phyloP scores from a whole-genome alignment of 2,888 invertebrate genomes.

The Hirtodrosophila cameraria region DNA sequence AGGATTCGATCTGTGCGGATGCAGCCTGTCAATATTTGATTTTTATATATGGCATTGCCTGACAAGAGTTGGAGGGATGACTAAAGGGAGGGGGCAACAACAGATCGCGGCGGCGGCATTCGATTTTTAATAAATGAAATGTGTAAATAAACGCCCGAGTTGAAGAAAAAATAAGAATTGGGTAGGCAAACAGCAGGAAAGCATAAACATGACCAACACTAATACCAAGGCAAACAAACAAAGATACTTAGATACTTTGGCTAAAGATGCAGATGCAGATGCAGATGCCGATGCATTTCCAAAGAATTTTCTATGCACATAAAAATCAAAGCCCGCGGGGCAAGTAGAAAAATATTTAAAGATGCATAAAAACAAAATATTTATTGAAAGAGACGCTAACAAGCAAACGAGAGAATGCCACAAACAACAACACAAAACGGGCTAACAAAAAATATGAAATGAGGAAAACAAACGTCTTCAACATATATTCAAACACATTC shows the following conservation, averaged over 20 bases:
- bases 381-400: conserved; percentile 73
- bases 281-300: conserved; percentile 69
- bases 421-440: conserved; percentile 6
- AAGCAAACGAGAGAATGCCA: conserved; percentile 29
- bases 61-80: conserved; percentile 5
- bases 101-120: conserved; percentile 23
- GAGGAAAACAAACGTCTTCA: conserved; percentile 54
- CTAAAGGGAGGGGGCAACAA: not conserved
- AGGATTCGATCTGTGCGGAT: conserved; percentile 55
- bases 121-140: conserved; percentile 76
- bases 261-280: conserved; percentile 34
- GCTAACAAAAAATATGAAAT: conserved; percentile 47
- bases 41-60: conserved; percentile 62
- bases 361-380: conserved; percentile 81
- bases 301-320: conserved; percentile 77
- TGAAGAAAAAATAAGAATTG: conserved; percentile 58
- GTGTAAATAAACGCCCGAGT: conserved; percentile 67
- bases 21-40: conserved; percentile 73
- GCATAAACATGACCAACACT: conserved; percentile 73
- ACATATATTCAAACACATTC: too few species aligned
- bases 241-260: conserved; percentile 2
- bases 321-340: conserved; percentile 66
- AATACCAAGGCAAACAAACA: conserved; percentile 68
- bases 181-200: conserved; percentile 76
- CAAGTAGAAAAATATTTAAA: conserved; percentile 72